Base-by-base conservation (phyloP, 2,888 invertebrate species). In the Tinea pellionella region DNA sequence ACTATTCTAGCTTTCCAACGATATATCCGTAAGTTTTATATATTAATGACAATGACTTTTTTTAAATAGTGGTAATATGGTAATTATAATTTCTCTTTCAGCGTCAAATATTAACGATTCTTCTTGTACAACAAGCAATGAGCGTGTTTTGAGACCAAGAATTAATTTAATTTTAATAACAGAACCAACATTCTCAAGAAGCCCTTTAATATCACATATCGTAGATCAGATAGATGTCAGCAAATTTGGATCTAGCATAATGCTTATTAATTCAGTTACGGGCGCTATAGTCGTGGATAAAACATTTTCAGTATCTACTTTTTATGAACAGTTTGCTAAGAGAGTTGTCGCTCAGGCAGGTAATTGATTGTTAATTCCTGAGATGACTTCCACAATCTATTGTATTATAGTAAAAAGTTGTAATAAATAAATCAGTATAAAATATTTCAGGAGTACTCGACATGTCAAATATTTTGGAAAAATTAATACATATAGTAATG, bases 161-260 rank as follows among this genome's bases (percentile, higher is more conserved):
- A 81, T 89, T 3, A 89, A 92, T 67, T 68, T 92, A 16, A 88
- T 88, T 32, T 85, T 92, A 30, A 89, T 90, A 64, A 65, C 92
- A 61, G 92, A 92, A 67, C 86, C 88, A 9, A 61, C 63, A 12
- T 43, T 62, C 11, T 60, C 63, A 58, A 61, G 61, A 57, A 63
- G 62, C 56, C 60, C 59, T 16, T 59, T 62, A n/a, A 66, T 92
- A 19, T 77, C 84, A 88, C 91, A 82, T 63, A 68, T 90, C 8
- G 70, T 90, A 32, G 81, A 89, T 61, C 80, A 84, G 62, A 65
- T 89, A 42, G 89, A 90, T 64, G 77, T 92, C 2, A 88, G 88
- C 67, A 88, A 76, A 59, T 89, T 81, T 67, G 90, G 89, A 62
- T 89, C 90, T 59, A 88, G 87, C 56, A 88, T 89, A 56, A 91